Evolutionary conservation across 2,797 vertebrate genomes (phyloP), one percentile per base, ranked within the genome.

Genomic region (Philypnodon macrostomus): DNA sequence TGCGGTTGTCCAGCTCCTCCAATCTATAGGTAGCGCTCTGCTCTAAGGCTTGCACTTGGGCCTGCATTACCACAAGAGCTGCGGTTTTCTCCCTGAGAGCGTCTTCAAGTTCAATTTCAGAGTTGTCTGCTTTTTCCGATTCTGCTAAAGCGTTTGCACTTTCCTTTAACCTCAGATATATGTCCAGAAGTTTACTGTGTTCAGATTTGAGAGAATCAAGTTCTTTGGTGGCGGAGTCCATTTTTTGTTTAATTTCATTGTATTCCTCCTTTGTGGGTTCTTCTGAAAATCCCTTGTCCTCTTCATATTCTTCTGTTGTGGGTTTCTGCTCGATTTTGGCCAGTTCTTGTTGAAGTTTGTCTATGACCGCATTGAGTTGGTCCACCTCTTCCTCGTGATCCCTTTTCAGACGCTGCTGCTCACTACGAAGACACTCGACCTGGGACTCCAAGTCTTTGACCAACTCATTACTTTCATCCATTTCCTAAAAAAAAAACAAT

Each of bases 321-420:
- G 52, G 79, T 26, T 92, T 92, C 55, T 86, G 91, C 53, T 91
- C 93, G 19, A 94, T 96, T 65, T 86, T 87, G 41, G 89, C 74
- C 57, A 99, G 84, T 44, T 98, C 95, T 59, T 94, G 91, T 67
- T 99, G 96, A 45, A 98, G 91, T 57, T 90, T 95, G 35, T 97
- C 95, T 45, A 98, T 97, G 23, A 99, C 94, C 13, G 93, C 91
- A 67, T 93, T 92, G 39, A 98, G 75, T 47, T 97, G 94, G 30
- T 98, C 94, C 0, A 92, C 65, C 78, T 99, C 95, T 39, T 96
- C 93, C 58, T 95, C 79, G 0, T 81, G 88, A 27, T 90, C 90
- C 75, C 80, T 92, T 74, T 91, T 97, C 39, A 94, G 10, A 16
- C 79, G 81, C 38, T 96, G 91, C 67, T 94, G 95, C 57, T 98